Base-by-base conservation (phyloP, 2,797 vertebrate genomes). In the Crenichthys baileyi region DNA sequence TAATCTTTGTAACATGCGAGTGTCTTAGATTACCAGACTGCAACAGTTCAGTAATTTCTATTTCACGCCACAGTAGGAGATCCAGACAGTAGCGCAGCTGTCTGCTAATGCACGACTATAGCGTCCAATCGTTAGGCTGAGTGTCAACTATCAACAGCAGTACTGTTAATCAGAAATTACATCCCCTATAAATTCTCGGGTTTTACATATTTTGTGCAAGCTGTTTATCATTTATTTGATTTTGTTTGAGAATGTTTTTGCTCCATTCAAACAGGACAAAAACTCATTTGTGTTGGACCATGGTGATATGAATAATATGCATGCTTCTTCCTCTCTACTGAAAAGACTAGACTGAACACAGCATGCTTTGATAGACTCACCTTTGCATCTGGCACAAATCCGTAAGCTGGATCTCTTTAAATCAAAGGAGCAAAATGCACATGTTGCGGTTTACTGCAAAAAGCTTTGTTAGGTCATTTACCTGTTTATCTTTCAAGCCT, bases 61-160 rank as follows among this genome's bases (percentile, higher is more conserved):
- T 82, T 78, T 84, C 79, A 78, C 36, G 61, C 82, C 81, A 83
- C 73, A 51, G 68, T 51, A 11, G 76, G 44, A 81, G 77, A 87
- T 72, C 68, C 79, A 79, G 76, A 73, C 60, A 85, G 84, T 15
- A 55, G 87, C 79, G 63, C 86, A 83, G 83, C 87, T 84, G 87
- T 79, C 79, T 88, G 65, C 70, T 87, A 58, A 1, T 56, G 86
- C 70, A 44, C 65, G 80, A 87, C 80, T 75, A 56, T 81, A 39
- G 72, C 83, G 79, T 81, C 86, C 89, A 83, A 86, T 90, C 90
- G 88, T 84, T 79, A 75, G 84, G 75, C 79, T 68, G 55, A 89
- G 78, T 67, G 77, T 78, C 87, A 87, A 80, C 82, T 89, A 88
- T 91, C 88, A 68, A 46, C 39, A 46, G 65, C 41, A 68, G 41